Evolutionary conservation across 2,888 invertebrate genomes (phyloP), one percentile per base, ranked within the genome.

Genomic region (Stenodema calcarata): DNA sequence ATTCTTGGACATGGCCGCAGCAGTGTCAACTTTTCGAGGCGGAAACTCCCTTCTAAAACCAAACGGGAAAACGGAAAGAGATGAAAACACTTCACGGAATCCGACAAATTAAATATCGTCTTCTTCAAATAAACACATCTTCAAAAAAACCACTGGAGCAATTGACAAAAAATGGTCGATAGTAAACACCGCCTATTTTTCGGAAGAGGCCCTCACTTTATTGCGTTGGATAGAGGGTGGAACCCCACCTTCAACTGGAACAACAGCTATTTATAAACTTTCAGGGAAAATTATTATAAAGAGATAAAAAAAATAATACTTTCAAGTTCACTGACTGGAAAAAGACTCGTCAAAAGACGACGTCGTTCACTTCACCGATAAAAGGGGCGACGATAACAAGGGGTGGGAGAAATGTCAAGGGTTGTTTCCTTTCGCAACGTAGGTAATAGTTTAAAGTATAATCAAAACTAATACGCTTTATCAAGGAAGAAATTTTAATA

Each of bases 1-100:
- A 92, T 97, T 97, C 92, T 97, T 97, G 90, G 97, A 97, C 96
- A 97, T 96, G 76, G 62, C 62, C 62, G 27, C 62, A 62, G 62
- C n/a, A 2, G 54, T 18, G 62, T 62, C 62, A 23, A 62, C 0
- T 62, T 11, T 62, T 27, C 62, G 9, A 62, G 27, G 18, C 23
- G 62, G 62, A 62, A 62, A 62, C 18, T 62, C 62, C 18, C 62
- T 62, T 62, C 23, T 62, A 62, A 0, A 62, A 62, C 50, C 23
- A 62, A 62, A 62, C 62, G 62, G 23, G 27, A n/a, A n/a, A 23
- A 62, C 11, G 23, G 23, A 18, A 27, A 23, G 18, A 62, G n/a
- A 0, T 62, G 62, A 16, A 16, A 47, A 47, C 47, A 4, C 50
- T n/a, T 16, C 16, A n/a, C n/a, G 50, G n/a, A 18, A 50, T 4